These are phyloP conservation scores for Ephestia elutella DNA, from an alignment of 1,140 invertebrate species.

Conservation along the genomic window DNA sequence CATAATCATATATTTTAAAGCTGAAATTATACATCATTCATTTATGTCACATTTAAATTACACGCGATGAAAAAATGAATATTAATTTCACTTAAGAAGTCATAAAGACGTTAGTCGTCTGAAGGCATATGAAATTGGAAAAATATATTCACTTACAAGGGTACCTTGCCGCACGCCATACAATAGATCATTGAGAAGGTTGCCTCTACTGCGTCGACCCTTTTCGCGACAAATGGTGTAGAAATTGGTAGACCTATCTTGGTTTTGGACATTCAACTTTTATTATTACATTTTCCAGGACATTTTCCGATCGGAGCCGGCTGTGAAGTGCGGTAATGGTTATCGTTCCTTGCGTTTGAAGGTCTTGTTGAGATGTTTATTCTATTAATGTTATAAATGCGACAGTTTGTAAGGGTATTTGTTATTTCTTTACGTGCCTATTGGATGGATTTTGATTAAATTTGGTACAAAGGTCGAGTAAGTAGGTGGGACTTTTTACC, in stretches of 20 bases:
- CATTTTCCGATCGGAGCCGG: conserved; percentile 8
- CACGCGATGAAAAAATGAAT: too few relatives aligned
- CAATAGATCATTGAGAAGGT: conserved; percentile 36
- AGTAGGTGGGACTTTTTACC: too few relatives aligned
- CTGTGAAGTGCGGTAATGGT: not conserved
- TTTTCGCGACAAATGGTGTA: conserved; percentile 36
- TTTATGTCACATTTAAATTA: too few relatives aligned
- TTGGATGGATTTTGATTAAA: too few relatives aligned
- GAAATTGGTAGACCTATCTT: conserved; percentile 23
- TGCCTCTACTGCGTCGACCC: conserved; percentile 24
- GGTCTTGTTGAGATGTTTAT: too few relatives aligned
- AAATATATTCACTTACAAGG: conserved; percentile 47
- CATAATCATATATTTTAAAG: too few relatives aligned
- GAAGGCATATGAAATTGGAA: conserved; percentile 28
- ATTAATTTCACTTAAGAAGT: too few relatives aligned
- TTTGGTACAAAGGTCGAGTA: too few relatives aligned
- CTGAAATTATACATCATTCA: too few relatives aligned
- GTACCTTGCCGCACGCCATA: conserved; percentile 22
- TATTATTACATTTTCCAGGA: conserved; percentile 15
- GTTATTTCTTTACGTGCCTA: too few relatives aligned
- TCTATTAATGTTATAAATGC: too few relatives aligned
- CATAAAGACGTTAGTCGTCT: not conserved
- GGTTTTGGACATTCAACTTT: conserved; percentile 17
- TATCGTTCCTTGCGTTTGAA: not conserved
- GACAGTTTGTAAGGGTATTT: too few relatives aligned